These are phyloP conservation scores for Crossaster papposus DNA, from an alignment of 53 echinoderm and acorn worm genomes.

Conservation along the genomic window DNA sequence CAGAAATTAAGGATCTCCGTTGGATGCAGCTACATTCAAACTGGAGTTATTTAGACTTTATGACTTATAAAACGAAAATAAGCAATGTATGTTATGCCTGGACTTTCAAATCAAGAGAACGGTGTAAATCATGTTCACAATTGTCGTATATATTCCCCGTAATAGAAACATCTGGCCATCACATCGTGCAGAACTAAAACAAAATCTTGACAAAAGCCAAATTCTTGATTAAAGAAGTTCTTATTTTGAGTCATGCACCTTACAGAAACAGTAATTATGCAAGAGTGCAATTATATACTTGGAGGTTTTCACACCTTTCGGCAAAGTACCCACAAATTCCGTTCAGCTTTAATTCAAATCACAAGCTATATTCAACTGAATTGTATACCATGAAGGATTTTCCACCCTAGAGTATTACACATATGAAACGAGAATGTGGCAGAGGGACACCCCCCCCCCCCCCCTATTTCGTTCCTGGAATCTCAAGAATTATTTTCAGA, in stretches of 20 bases:
- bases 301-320: too few relatives aligned
- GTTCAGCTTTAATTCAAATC: not conserved
- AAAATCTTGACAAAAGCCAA: too few relatives aligned
- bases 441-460: too few relatives aligned
- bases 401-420: too few relatives aligned
- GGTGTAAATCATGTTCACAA: conserved; percentile 2
- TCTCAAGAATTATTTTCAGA: too few relatives aligned
- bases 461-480: too few relatives aligned
- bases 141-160: not conserved
- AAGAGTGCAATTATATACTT: too few relatives aligned
- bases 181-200: not conserved
- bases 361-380: too few relatives aligned
- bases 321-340: too few relatives aligned
- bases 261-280: not conserved
- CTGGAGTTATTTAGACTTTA: not conserved
- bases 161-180: not conserved
- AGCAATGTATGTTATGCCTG: conserved; percentile 2
- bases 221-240: too few relatives aligned
- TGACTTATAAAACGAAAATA: conserved; percentile 38
- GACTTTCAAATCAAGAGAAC: not conserved
- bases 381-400: too few relatives aligned
- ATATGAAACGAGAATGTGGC: too few relatives aligned
- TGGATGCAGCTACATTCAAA: not conserved
- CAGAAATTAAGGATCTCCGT: not conserved
- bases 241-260: not conserved